These are phyloP conservation scores for Drosophila cracens DNA, from an alignment of 2,888 invertebrate species.

Conservation along the genomic window DNA sequence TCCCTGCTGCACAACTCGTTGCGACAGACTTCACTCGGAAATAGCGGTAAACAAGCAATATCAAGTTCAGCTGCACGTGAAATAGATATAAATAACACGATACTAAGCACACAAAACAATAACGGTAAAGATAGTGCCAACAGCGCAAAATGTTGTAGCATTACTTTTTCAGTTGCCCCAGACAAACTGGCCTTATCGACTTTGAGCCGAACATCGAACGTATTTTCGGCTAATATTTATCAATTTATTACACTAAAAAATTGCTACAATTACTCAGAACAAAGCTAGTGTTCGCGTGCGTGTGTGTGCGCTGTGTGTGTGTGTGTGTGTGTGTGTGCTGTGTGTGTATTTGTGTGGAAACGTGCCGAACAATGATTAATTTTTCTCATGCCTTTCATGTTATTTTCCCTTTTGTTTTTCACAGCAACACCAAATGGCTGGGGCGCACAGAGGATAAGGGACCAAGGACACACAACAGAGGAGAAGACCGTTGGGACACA, in stretches of 20 bases:
- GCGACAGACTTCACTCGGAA: conserved; percentile 2
- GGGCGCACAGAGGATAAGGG: neutral
- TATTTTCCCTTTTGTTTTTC: conserved; percentile 37
- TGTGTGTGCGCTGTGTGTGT: conserved; percentile 19
- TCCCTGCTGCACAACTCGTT: conserved; percentile 3
- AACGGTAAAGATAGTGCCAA: conserved; percentile 44
- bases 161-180: conserved; percentile 27
- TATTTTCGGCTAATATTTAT: conserved; percentile 76
- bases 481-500: neutral
- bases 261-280: conserved; percentile 59
- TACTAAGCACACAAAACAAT: conserved; percentile 30
- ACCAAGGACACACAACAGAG: neutral
- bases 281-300: conserved; percentile 13
- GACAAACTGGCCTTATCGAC: conserved; percentile 51
- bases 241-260: conserved; percentile 74
- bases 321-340: conserved; percentile 16
- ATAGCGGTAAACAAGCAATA: conserved; percentile 54
- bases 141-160: conserved; percentile 35
- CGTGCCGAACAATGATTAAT: conserved; percentile 73
- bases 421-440: conserved; percentile 33
- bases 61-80: conserved; percentile 37
- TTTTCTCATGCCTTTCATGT: conserved; percentile 29
- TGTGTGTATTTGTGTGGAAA: conserved; percentile 39
- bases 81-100: conserved; percentile 35
- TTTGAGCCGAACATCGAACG: conserved; percentile 34